Base-by-base conservation (phyloP, 2,797 vertebrate genomes). In the Typhlichthys subterraneus region DNA sequence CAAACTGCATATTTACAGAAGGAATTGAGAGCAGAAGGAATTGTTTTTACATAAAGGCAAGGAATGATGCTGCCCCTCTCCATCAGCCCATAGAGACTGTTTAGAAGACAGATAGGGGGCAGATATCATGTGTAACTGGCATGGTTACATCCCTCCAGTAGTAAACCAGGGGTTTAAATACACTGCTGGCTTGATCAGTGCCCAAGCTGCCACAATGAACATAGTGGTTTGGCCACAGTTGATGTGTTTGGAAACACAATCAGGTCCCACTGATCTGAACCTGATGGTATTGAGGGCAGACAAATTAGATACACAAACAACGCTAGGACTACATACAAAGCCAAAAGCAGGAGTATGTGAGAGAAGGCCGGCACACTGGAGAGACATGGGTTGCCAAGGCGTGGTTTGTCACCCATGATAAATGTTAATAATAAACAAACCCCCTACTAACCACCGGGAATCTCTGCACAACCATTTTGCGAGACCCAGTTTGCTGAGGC, bases 381-480 rank as follows among this genome's bases (percentile, higher is more conserved):
- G 38, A 48, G 52, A 70, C 38, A 33, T 50, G 47, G 65, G 52
- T 29, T 17, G 63, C 63, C 72, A 71, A 64, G 63, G 59, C 53
- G 19, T 62, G 83, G 73, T 74, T 71, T 65, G 64, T 14, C 42
- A 45, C 57, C 17, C 57, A 69, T 71, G 73, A 78, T 71, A 70
- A 84, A 81, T 54, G 70, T 23, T 23, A 23, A 23, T 23, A 23
- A 23, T 23, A 76, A 58, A 73, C 56, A 51, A 45, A 76, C 61
- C 66, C 46, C 61, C 45, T 55, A 52, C 8, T n/a, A 65, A 79
- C 70, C 70, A 69, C 73, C 48, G 73, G 85, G 85, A 89, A 63
- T 52, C 69, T 45, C 31, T 86, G 76, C 85, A 85, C 76, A 77
- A 83, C 75, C 70, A 63, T 73, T 83, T 73, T 50, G 60, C 60